Base-by-base conservation (phyloP, 2,797 vertebrate species). In the Amazona finschi region DNA sequence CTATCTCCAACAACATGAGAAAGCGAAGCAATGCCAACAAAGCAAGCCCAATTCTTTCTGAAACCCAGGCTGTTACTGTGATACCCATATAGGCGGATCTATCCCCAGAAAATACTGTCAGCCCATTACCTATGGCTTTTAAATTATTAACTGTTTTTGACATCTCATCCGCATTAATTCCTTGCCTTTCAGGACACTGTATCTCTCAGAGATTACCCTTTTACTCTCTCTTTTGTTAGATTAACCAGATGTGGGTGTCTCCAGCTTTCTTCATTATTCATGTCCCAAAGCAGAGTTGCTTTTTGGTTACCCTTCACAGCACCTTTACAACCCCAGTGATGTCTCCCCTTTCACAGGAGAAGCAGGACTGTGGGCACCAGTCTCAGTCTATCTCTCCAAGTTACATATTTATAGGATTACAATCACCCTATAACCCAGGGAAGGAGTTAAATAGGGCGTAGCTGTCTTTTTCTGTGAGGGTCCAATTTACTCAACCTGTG, bases 221-320 rank as follows among this genome's bases (percentile, higher is more conserved):
- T 95, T 60, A 79, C 49, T 87, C 77, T 75, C 64, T 44, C 70
- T 89, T 83, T 93, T 87, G 89, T 90, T 43, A 61, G 83, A 90
- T 62, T 74, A 90, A 84, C 75, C 83, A 92, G 79, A 65, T 6
- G 3, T 6, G 41, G 38, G 60, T 74, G 49, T 85, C 92, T 87
- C 72, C 76, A 87, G 33, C 79, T 70, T 91, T 77, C 55, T 71
- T n/a, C 52, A 19, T 36, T 70, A 74, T 75, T 93, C 66, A 50
- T 74, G 72, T 36, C 44, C 64, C 52, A 83, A 79, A 95, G 72
- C 64, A 36, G 39, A 38, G 47, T 5, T 9, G 5, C 58, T 53
- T 85, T 75, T 52, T 47, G 33, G 57, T 73, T 41, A 46, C 69
- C 49, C 47, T 44, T 30, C 2, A 6, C 61, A 69, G n/a, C 50